phyloP scores from a whole-genome alignment of 1,140 invertebrate species.

The Parapsyche elsis region DNA sequence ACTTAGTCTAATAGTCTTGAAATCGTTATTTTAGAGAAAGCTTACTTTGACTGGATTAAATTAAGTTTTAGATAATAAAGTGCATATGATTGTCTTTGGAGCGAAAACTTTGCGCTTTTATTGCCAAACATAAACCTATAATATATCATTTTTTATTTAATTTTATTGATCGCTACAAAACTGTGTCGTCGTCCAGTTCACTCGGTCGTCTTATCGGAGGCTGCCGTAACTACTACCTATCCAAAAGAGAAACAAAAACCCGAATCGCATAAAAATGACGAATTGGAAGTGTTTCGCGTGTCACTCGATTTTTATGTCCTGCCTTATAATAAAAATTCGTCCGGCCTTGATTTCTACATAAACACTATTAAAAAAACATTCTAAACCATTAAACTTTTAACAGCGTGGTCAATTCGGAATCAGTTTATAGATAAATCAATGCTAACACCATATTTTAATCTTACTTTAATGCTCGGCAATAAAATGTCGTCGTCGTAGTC shows the following conservation, averaged over 20 bases:
- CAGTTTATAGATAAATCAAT: constrained; percentile 49
- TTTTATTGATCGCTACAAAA: neutral
- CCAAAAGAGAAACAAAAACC: neutral
- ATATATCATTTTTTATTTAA: neutral
- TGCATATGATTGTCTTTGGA: no score
- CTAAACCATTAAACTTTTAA: constrained; percentile 42
- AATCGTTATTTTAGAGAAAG: no score
- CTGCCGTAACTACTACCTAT: neutral
- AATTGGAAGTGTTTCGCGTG: constrained; percentile 39
- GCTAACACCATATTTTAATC: constrained; percentile 48
- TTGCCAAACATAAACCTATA: no score
- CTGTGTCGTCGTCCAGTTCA: neutral
- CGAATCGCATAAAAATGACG: constrained; percentile 21
- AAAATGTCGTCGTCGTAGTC: constrained; percentile 27
- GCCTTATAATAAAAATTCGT: constrained; percentile 30
- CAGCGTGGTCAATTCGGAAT: constrained; percentile 37
- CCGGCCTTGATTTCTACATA: constrained; percentile 43
- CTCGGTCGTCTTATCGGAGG: neutral
- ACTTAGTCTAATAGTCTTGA: no score
- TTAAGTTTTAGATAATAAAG: no score
- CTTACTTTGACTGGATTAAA: no score
- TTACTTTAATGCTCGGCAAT: constrained; percentile 45
- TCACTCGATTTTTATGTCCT: constrained; percentile 33
- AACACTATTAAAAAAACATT: constrained; percentile 44
- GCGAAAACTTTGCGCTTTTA: no score